A percentile compares a stretch with the other conserved stretches of the same genome.
Evolutionary conservation across 2,888 invertebrate species (phyloP).

Genomic region (Saturnia pavonia): DNA sequence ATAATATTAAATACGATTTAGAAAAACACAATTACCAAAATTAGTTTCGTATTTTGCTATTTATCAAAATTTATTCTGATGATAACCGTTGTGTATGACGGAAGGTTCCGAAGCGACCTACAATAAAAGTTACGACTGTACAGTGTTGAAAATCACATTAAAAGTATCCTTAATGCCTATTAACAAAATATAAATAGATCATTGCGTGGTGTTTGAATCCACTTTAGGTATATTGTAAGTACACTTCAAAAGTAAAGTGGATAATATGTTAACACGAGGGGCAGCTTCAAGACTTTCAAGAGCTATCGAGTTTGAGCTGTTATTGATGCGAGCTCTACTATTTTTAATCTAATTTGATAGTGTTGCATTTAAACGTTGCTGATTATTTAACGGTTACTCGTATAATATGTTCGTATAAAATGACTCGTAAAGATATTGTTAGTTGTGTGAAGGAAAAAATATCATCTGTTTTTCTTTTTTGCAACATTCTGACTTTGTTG

Average conservation of each 20-base stretch:
- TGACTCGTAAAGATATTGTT: no score
- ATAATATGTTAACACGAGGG: neutral
- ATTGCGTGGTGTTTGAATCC: neutral
- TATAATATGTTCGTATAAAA: no score
- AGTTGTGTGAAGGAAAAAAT: no score
- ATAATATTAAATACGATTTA: neutral
- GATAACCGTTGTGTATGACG: neutral
- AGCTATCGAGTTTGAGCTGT: neutral
- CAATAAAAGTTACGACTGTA: neutral
- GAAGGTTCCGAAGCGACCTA: neutral
- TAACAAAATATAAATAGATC: neutral
- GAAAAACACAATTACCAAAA: neutral
- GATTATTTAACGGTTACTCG: no score
- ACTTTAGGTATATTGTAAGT: neutral
- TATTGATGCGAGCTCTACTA: neutral
- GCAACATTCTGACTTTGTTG: no score
- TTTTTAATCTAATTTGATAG: neutral
- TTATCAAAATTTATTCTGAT: neutral
- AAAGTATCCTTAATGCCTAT: neutral
- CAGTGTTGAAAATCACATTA: no score
- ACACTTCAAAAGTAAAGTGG: neutral
- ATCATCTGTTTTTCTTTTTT: no score
- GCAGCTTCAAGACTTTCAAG: neutral
- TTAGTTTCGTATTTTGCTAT: neutral
- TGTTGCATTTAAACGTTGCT: no score